Conservation (phyloP, 1,140 invertebrate species). For the Orius laevigatus region DNA sequence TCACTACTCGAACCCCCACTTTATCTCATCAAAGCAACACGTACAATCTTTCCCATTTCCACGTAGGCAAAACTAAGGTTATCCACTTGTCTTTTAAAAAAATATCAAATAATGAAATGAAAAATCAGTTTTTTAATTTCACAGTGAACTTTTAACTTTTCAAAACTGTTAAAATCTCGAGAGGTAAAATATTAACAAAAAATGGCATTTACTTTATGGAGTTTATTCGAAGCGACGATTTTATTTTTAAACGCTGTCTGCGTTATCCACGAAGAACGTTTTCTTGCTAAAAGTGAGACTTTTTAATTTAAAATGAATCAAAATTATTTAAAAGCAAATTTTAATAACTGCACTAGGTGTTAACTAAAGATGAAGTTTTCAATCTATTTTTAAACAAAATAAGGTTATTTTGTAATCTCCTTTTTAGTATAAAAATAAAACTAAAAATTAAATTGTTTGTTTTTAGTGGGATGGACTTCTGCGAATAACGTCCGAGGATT, state of each 20-base stretch:
- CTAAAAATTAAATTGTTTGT: no score
- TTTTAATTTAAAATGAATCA: no score
- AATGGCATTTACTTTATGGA: conserved; percentile 67
- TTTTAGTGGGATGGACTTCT: conserved; percentile 59
- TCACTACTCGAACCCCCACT: no score
- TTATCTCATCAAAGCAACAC: no score
- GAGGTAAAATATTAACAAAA: conserved; percentile 14
- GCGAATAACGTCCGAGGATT: conserved; percentile 55
- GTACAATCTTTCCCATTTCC: no score
- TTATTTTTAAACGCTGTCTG: conserved; percentile 79
- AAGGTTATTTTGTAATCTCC: not conserved
- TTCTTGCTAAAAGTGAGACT: conserved; percentile 65
- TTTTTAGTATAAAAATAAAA: not conserved
- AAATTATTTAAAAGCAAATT: no score
- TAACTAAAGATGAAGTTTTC: not conserved
- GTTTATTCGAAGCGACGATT: conserved; percentile 61
- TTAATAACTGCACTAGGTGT: not conserved
- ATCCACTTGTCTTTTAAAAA: no score
- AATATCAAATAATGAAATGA: no score
- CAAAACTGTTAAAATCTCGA: no score
- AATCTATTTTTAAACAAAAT: not conserved
- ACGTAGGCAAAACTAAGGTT: no score
- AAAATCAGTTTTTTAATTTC: no score
- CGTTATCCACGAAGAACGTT: conserved; percentile 79
- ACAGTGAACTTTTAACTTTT: no score